A percentile compares a stretch with the other conserved stretches of the same genome.
Conservation (phyloP, 2,113 vertebrate genomes). For the Elaphurus davidianus region DNA sequence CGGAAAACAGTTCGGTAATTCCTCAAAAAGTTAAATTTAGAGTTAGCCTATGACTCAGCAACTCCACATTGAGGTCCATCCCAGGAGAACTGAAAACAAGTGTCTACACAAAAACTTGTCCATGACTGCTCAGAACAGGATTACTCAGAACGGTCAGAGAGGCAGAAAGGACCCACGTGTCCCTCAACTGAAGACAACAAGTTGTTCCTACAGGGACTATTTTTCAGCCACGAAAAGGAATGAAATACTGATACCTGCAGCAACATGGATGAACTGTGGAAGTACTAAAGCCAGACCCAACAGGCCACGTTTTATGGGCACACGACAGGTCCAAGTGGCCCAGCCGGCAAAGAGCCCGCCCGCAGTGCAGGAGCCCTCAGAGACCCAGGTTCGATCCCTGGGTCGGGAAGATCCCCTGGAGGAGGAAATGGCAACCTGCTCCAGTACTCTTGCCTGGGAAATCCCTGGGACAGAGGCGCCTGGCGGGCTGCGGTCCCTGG, state of each 20-base stretch:
- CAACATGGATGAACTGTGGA: not conserved
- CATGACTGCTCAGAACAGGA: not conserved
- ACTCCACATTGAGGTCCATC: not conserved
- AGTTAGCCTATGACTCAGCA: not conserved
- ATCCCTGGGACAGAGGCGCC: not conserved
- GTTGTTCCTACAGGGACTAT: not conserved
- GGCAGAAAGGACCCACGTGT: not conserved
- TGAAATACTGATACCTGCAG: not conserved
- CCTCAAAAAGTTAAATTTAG: not conserved
- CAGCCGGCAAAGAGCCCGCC: not conserved
- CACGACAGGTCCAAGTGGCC: not conserved
- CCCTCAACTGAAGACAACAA: not conserved
- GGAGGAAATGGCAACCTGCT: not conserved
- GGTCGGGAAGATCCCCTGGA: not conserved
- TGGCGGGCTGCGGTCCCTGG: not conserved
- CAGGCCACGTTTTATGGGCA: fast-evolving
- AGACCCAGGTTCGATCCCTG: not conserved
- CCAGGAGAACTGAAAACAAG: not conserved
- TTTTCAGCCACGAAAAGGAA: not conserved
- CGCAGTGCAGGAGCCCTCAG: not conserved
- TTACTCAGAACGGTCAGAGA: not conserved
- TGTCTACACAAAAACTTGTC: not conserved
- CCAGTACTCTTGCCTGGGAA: not conserved
- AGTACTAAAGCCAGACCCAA: not conserved
- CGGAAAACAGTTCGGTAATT: not conserved